A percentile compares a stretch with the other conserved stretches of the same genome.
These are phyloP conservation scores for Anguilla megastoma DNA, from an alignment of 2,797 vertebrate species.

Conservation along the genomic window DNA sequence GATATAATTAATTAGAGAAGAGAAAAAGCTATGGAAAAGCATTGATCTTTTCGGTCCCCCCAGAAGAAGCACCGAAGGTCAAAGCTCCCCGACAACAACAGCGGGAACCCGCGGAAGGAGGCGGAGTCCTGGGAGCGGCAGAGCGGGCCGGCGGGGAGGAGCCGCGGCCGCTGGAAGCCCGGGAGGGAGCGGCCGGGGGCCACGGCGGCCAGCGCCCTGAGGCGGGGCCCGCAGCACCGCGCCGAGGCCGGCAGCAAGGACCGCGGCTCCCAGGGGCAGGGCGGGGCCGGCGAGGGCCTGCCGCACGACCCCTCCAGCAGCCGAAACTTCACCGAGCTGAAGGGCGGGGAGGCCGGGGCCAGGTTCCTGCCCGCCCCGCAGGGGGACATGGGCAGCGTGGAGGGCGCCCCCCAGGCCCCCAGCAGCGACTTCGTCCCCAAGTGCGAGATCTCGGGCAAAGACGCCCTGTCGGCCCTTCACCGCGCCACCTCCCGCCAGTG, in stretches of 20 bases:
- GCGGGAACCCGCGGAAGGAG: slow-evolving; percentile 79
- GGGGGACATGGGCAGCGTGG: slow-evolving; percentile 91
- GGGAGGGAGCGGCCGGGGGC: slow-evolving; percentile 70
- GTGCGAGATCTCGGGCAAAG: slow-evolving; percentile 90
- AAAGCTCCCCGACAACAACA: slow-evolving; percentile 84
- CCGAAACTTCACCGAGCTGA: slow-evolving; percentile 81
- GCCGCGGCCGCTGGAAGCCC: slow-evolving; percentile 74
- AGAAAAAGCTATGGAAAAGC: background rate
- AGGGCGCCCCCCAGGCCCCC: slow-evolving; percentile 84
- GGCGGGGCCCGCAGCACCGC: slow-evolving; percentile 69
- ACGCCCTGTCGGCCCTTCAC: slow-evolving; percentile 88
- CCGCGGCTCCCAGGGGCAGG: slow-evolving; percentile 55
- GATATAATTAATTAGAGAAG: background rate
- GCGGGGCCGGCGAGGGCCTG: slow-evolving; percentile 49
- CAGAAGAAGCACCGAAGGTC: slow-evolving; percentile 84
- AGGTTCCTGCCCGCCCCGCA: slow-evolving; percentile 67
- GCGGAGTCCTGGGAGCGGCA: slow-evolving; percentile 75
- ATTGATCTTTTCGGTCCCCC: background rate
- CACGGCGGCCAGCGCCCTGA: slow-evolving; percentile 60
- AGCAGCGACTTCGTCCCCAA: slow-evolving; percentile 87
- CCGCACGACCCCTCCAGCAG: slow-evolving; percentile 78
- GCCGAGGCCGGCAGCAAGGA: slow-evolving; percentile 64
- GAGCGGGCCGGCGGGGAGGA: slow-evolving; percentile 70
- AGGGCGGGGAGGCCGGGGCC: slow-evolving; percentile 57
- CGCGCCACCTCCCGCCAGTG: slow-evolving; percentile 87